These are phyloP conservation scores for Phylloscopus trochilus DNA, from an alignment of 2,113 vertebrate genomes.

Conservation along the genomic window DNA sequence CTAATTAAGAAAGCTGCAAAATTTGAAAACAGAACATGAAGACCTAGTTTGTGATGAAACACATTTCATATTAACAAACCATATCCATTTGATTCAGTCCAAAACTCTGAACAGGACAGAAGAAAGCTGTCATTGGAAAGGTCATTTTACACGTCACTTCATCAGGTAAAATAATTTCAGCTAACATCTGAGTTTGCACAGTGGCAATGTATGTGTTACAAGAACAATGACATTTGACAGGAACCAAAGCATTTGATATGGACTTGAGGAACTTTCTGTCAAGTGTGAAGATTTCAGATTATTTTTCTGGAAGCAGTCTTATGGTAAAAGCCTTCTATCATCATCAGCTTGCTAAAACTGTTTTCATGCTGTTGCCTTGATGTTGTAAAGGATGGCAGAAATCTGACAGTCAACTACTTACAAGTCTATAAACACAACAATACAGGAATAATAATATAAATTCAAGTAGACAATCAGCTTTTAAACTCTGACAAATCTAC, in stretches of 20 bases:
- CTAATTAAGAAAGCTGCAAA: neutral
- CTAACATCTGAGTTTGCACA: neutral
- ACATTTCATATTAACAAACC: neutral
- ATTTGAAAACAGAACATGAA: neutral
- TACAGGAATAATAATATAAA: neutral
- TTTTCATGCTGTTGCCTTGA: neutral
- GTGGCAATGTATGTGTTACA: fast-evolving
- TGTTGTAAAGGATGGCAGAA: neutral
- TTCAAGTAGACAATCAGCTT: neutral
- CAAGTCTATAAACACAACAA: neutral
- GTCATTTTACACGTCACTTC: neutral
- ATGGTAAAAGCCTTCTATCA: neutral
- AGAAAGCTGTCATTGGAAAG: neutral
- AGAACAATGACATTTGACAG: neutral
- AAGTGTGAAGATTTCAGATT: neutral
- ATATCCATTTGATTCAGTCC: neutral
- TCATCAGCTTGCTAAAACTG: neutral
- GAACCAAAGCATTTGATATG: neutral
- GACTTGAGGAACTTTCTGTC: neutral
- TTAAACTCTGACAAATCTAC: neutral
- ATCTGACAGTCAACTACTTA: neutral
- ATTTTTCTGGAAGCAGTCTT: neutral
- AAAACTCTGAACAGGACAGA: neutral
- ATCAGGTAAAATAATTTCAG: neutral
- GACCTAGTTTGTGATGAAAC: neutral